Evolutionary conservation across 2,113 vertebrate genomes (phyloP), one percentile per base, ranked within the genome.

Genomic region (Tachuris rubrigastra): DNA sequence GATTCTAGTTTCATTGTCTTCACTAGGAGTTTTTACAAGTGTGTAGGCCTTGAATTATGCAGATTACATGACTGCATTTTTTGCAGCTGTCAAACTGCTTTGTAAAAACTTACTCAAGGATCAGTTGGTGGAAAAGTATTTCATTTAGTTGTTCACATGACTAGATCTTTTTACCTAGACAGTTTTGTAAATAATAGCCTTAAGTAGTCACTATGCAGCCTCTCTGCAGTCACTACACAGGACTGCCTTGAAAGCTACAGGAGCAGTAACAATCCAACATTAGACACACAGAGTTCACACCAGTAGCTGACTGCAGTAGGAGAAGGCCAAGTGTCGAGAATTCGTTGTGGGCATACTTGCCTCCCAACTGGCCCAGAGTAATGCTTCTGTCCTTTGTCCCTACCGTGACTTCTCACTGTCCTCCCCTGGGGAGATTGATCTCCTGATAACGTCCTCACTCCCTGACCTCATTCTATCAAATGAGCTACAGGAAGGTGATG

Each of bases 21-120:
- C 62, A 37, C 22, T 65, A 46, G 16, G 44, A 52, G 3, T 44
- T 79, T 89, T 62, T 87, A 42, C 12, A 79, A 60, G 68, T 50
- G 14, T 24, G 13, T 76, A 62, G 14, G 30, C 12, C 33, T 77
- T 93, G 37, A 92, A 85, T 92, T 90, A 88, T 77, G 59, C 79
- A 90, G 50, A 46, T 88, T 95, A 83, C 67, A 77, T 15, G 50
- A 86, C 76, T 71, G 55, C n/a, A 53, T 59, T 71, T 86, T 90
- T 88, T 87, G 33, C 66, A 90, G 50, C 68, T 90, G 50, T 80
- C 83, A 86, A 55, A 77, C 4, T 39, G 19, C 18, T 56, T 80
- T 90, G 53, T 59, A 62, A 85, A 89, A 87, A 3, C 17, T 65
- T 60, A 56, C 33, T 79, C 28, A 84, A 46, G 11, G 74, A 67